Evolutionary conservation across 2,113 vertebrate genomes (phyloP).

Genomic region (Ptychochromis oligacanthus): DNA sequence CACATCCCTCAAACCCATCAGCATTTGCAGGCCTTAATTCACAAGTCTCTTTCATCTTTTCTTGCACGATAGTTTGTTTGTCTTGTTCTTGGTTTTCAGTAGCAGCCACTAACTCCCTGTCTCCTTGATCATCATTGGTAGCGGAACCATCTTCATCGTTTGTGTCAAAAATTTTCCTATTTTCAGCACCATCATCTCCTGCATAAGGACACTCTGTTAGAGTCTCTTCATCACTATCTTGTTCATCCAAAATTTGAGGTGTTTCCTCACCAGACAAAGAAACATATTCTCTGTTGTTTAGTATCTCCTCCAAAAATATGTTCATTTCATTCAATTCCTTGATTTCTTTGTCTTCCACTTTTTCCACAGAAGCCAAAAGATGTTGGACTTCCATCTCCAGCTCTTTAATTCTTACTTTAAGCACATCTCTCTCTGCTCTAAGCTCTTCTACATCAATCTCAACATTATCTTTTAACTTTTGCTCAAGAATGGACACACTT

Average conservation of each 20-base stretch:
- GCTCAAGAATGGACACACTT: constrained; percentile 72
- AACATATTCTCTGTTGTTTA: neutral
- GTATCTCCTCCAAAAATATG: neutral
- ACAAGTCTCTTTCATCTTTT: neutral
- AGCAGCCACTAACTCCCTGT: neutral
- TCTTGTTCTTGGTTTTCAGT: neutral
- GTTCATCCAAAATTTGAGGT: neutral
- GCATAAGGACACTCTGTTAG: neutral
- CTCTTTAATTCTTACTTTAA: constrained; percentile 69
- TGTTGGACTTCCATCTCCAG: constrained; percentile 61
- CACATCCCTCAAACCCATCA: neutral
- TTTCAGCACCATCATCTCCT: neutral
- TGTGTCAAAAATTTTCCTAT: neutral
- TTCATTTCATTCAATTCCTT: constrained; percentile 1
- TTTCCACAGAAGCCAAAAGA: constrained; percentile 44
- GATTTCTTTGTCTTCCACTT: constrained; percentile 2
- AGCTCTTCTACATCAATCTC: constrained; percentile 72
- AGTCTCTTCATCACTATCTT: neutral
- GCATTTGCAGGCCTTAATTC: neutral
- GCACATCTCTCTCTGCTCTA: constrained; percentile 71
- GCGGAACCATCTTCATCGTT: neutral
- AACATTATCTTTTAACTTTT: constrained; percentile 55
- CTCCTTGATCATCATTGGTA: neutral
- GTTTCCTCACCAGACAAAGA: constrained; percentile 7
- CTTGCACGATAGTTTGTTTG: neutral